Conservation (phyloP, 2,888 invertebrate genomes). For the Trichogramma evanescens region DNA sequence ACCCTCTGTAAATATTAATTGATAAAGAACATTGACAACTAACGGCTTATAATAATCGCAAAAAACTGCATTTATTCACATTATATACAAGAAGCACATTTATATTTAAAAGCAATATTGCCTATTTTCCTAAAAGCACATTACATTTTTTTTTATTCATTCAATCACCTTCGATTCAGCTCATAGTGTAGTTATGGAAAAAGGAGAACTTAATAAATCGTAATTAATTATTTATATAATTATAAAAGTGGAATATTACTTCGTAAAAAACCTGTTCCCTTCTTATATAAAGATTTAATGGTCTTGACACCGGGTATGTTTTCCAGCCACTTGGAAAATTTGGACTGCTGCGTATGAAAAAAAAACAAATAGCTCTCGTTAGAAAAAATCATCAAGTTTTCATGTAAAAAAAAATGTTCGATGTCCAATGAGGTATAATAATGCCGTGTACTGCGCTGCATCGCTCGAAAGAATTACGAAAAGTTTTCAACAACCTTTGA, state of each 20-base stretch:
- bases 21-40: neutral
- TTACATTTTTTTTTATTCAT: neutral
- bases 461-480: no score
- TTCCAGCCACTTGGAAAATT: constrained; percentile 28
- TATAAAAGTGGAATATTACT: constrained; percentile 23
- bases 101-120: neutral
- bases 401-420: no score
- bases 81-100: no score
- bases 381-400: no score
- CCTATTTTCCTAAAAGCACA: neutral
- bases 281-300: constrained; percentile 29
- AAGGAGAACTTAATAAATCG: neutral
- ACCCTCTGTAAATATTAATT: constrained; percentile 23
- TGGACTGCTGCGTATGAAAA: constrained; percentile 21
- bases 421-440: no score
- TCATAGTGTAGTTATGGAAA: neutral
- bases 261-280: constrained; percentile 30
- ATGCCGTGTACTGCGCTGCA: no score
- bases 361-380: no score
- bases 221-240: neutral
- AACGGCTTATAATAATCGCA: no score
- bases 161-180: neutral
- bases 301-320: constrained; percentile 31
- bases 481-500: no score
- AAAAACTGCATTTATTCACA: no score